These are phyloP conservation scores for Neolamprologus toae DNA, from an alignment of 2,113 vertebrate genomes.

Conservation along the genomic window DNA sequence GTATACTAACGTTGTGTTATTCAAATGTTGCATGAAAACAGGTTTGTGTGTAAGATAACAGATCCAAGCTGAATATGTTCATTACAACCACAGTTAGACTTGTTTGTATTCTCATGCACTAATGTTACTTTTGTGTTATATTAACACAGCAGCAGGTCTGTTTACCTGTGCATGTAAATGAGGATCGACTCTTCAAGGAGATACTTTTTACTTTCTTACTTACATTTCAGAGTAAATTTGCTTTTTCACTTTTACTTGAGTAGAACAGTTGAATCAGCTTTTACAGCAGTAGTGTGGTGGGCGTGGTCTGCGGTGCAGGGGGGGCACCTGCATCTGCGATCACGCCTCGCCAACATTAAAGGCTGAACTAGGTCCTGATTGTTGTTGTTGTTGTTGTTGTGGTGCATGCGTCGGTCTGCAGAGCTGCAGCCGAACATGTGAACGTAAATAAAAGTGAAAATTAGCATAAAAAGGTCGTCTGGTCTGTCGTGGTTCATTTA, in stretches of 20 bases:
- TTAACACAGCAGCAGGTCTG: not conserved
- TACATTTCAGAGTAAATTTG: not conserved
- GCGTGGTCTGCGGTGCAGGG: not conserved
- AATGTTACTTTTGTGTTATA: not conserved
- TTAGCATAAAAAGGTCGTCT: not conserved
- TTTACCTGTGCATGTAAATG: not conserved
- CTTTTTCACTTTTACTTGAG: not conserved
- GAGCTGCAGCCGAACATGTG: not conserved
- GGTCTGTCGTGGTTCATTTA: not conserved
- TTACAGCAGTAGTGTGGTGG: not conserved
- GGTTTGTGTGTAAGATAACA: not conserved
- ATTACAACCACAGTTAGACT: accelerated
- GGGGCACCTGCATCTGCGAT: not conserved
- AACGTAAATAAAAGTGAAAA: not conserved
- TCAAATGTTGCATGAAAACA: not conserved
- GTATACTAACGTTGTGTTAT: not conserved
- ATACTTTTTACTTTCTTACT: not conserved
- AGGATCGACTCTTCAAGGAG: accelerated
- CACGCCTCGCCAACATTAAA: not conserved
- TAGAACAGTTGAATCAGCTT: not conserved
- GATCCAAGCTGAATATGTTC: not conserved
- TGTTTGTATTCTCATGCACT: not conserved
- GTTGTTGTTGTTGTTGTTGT: not conserved
- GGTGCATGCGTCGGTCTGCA: not conserved
- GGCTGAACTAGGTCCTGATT: not conserved